Evolutionary conservation across 2,797 vertebrate genomes (phyloP).

Genomic region (Onychomys leucogaster): DNA sequence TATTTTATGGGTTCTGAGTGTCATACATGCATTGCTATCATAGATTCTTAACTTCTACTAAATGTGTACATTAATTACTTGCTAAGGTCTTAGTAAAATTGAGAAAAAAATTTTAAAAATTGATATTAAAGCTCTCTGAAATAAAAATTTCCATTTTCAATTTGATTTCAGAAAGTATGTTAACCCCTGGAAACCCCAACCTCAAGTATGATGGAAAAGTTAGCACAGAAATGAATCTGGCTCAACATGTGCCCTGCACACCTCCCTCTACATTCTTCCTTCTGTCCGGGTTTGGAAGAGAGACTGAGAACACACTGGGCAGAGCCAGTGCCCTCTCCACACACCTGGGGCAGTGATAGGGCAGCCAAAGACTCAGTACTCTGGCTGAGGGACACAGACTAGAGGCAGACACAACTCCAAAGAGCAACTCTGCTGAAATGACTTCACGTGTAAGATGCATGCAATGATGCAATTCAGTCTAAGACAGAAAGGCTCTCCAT

Average conservation of each 20-base stretch:
- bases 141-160: conserved; percentile 50
- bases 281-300: conserved; percentile 61
- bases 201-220: conserved; percentile 39
- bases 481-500: conserved; percentile 56
- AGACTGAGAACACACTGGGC: conserved; percentile 63
- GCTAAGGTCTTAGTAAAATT: conserved; percentile 68
- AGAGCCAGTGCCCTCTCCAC: conserved; percentile 43
- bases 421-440: conserved; percentile 69
- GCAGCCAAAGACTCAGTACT: conserved; percentile 66
- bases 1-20: neutral
- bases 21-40: neutral
- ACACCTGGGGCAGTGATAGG: conserved; percentile 54
- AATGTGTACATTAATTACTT: conserved; percentile 22
- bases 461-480: conserved; percentile 1
- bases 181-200: neutral
- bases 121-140: conserved; percentile 53
- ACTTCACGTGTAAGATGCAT: conserved; percentile 64
- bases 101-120: conserved; percentile 7
- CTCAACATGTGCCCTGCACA: neutral
- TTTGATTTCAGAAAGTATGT: conserved; percentile 65
- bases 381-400: conserved; percentile 72
- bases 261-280: conserved; percentile 40
- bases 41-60: conserved; percentile 60
- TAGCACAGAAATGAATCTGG: conserved; percentile 32
- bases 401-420: conserved; percentile 79